Base-by-base conservation (phyloP, 2,113 vertebrate species). In the Ia io region DNA sequence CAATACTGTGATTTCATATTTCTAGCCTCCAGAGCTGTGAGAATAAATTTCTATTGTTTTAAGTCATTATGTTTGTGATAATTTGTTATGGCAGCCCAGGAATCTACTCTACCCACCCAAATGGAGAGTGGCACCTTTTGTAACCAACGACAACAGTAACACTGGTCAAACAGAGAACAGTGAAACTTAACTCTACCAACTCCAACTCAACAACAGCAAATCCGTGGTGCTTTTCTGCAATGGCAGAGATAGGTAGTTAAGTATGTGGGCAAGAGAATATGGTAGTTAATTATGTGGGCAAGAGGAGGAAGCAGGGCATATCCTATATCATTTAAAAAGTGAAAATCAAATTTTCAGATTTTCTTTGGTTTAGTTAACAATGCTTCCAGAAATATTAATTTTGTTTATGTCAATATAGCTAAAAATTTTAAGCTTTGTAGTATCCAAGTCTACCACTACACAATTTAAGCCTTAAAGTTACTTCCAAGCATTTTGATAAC, bases 151-250 rank as follows among this genome's bases (percentile, higher is more conserved):
- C 30, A 71, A 90, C 11, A 78, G 71, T 25, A 37, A 80, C 25
- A 14, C 20, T 35, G 73, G 32, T 56, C 37, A 86, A 67, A 80
- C 11, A 61, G n/a, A 37, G 67, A 69, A 44, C 32, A 74, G 7
- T 35, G 40, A 80, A 92, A 74, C 98, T 98, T 96, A 99, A 98
- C 98, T 99, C 99, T 2, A 98, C 98, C 96, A 99, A 95, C 93
- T 99, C 99, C 84, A 99, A 99, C 78, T 99, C 99, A 91, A 99
- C 98, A 90, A 99, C 99, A 3, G 99, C 99, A 88, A 99, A 99
- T 17, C 99, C 99, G 40, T 98, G 97, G 98, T 99, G 99, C 84
- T 99, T 99, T 96, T 99, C 99, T 99, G 96, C 49, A 82, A 88
- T 40, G 69, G 67, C 6, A 91, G 42, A 78, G 93, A 23, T 0